Conservation (phyloP, 2,113 vertebrate genomes). For the Pelusios castaneus region DNA sequence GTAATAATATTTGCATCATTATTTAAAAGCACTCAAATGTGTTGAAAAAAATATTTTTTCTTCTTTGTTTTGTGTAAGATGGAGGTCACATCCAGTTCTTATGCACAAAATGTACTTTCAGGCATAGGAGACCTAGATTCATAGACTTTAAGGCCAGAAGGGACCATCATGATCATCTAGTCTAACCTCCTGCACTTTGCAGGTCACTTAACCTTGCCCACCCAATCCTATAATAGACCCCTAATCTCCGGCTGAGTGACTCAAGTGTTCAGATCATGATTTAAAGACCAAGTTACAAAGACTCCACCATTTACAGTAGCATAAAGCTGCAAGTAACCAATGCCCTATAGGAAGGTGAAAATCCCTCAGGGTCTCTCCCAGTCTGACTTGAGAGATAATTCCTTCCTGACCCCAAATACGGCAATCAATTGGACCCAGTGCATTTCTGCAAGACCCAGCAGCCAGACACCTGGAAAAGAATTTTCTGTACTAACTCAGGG, state of each 20-base stretch:
- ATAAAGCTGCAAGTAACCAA: neutral
- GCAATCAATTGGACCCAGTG: neutral
- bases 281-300: neutral
- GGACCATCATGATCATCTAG: neutral
- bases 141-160: neutral
- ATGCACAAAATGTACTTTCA: neutral
- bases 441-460: neutral
- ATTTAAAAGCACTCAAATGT: neutral
- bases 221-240: neutral
- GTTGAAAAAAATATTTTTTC: constrained; percentile 35
- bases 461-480: neutral
- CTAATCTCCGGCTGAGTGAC: neutral
- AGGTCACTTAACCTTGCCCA: neutral
- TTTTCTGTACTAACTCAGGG: neutral
- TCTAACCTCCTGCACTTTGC: neutral
- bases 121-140: neutral
- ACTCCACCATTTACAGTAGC: neutral
- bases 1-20: neutral
- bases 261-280: neutral
- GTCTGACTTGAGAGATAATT: neutral
- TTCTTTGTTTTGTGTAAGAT: neutral
- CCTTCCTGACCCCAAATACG: neutral
- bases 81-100: fast-evolving
- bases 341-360: neutral
- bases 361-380: neutral